Evolutionary conservation across 2,888 invertebrate genomes (phyloP), one percentile per base, ranked within the genome.

Genomic region (Unio pictorum): DNA sequence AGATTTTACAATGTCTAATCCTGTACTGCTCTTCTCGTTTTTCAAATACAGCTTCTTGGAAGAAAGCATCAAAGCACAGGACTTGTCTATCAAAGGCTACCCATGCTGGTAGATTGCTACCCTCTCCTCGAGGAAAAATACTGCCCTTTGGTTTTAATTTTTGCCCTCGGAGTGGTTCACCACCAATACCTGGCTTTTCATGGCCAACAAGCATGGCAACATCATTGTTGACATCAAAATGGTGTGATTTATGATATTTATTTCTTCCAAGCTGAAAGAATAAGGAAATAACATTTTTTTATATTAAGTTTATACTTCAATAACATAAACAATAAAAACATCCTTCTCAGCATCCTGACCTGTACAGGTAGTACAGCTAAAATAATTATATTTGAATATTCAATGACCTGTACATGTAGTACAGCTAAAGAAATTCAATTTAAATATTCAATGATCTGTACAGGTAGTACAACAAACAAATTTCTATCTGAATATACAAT

Each of bases 41-140:
- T 90, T 96, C 96, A 76, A 94, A 94, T 0, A 95, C 91, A 0
- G 94, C 93, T 91, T 95, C 95, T 75, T 95, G 93, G 86, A 94
- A 95, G 86, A 92, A 95, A 0, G 93, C 95, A 91, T 95, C 93
- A 88, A 95, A 96, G 75, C 92, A 92, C 67, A 95, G 91, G 69
- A 94, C 94, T 91, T 96, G 94, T 90, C 95, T 95, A 87, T 97
- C 96, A 88, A 94, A 96, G 72, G 94, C 94, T 67, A 97, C 92
- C 96, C 96, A 97, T 0, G 95, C 91, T 0, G 97, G 96, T 64
- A 94, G 88, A 79, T 94, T 94, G 0, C 93, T 93, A 0, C 93
- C 94, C 87, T 94, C 94, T 61, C 94, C 95, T 23, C 94, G 92
- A 2, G 94, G 93, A 90, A 95, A 95, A 64, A 94, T 88, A 0